Evolutionary conservation across 2,888 invertebrate genomes (phyloP).

Genomic region (Thymelicus sylvestris): DNA sequence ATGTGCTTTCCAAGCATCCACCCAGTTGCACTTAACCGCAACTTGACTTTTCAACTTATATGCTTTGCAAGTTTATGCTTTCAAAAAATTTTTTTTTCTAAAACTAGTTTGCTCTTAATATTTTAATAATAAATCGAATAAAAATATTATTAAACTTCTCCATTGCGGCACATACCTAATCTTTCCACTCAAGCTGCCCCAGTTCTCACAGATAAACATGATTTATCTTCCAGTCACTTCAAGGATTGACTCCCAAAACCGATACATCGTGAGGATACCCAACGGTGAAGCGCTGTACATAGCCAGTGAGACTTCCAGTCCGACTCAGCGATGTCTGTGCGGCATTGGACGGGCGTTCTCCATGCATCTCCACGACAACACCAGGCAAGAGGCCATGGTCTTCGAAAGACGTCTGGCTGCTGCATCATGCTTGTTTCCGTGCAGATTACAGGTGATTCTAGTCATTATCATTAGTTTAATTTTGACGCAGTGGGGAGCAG

Average conservation of each 20-base stretch:
- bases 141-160: too few species aligned
- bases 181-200: too few species aligned
- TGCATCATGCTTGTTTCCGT: conserved; percentile 89
- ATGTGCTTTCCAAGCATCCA: too few species aligned
- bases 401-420: conserved; percentile 89
- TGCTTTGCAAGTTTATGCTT: too few species aligned
- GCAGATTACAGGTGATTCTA: conserved; percentile 86
- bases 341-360: conserved; percentile 90
- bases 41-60: too few species aligned
- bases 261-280: conserved; percentile 89
- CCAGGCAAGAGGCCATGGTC: conserved; percentile 92
- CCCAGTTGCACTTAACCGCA: too few species aligned
- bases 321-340: conserved; percentile 87
- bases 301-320: conserved; percentile 87
- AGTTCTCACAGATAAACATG: too few species aligned
- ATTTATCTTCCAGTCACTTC: conserved; percentile 80
- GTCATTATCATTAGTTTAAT: not conserved
- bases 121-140: too few species aligned
- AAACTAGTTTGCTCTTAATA: too few species aligned
- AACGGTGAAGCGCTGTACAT: conserved; percentile 90
- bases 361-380: conserved; percentile 92
- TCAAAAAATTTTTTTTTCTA: too few species aligned
- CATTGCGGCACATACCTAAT: too few species aligned
- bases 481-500: too few species aligned
- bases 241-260: conserved; percentile 87